These are phyloP conservation scores for Belgica antarctica DNA, from an alignment of 2,888 invertebrate species.

Conservation along the genomic window DNA sequence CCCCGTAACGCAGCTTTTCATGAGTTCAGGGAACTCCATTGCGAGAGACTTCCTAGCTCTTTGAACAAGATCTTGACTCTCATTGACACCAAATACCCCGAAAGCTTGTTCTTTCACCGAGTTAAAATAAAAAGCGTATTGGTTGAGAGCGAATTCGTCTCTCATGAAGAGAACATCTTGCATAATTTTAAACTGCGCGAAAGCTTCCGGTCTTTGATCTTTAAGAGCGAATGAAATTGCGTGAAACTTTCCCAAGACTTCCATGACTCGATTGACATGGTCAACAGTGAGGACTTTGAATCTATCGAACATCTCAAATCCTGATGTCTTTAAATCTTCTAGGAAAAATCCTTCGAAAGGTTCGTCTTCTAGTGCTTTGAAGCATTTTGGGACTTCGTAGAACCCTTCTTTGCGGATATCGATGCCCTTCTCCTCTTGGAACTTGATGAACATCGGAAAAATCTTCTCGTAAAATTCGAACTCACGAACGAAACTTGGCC, in stretches of 20 bases:
- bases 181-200: slow-evolving; percentile 47
- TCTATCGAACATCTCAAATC: slow-evolving; percentile 55
- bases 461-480: too few relatives aligned
- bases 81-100: too few relatives aligned
- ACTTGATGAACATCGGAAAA: slow-evolving; percentile 55
- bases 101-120: too few relatives aligned
- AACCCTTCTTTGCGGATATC: slow-evolving; percentile 47
- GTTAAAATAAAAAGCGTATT: slow-evolving; percentile 4
- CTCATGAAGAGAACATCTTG: slow-evolving; percentile 49
- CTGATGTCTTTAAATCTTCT: slow-evolving; percentile 55
- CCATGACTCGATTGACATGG: slow-evolving; percentile 53
- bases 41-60: slow-evolving; percentile 47
- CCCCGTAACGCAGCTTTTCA: slow-evolving; percentile 45
- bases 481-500: too few relatives aligned
- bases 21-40: not conserved
- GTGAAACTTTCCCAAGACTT: slow-evolving; percentile 56
- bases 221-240: slow-evolving; percentile 56
- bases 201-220: slow-evolving; percentile 48
- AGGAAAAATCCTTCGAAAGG: slow-evolving; percentile 55
- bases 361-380: slow-evolving; percentile 39
- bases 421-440: slow-evolving; percentile 48
- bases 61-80: slow-evolving; percentile 46
- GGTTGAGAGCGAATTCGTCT: slow-evolving; percentile 47
- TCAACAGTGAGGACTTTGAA: slow-evolving; percentile 52
- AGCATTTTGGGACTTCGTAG: slow-evolving; percentile 48